Percentiles rank a stretch among this genome's conserved stretches.
Evolutionary conservation across 1,140 invertebrate species (phyloP).

Genomic region (Augochlora pura): DNA sequence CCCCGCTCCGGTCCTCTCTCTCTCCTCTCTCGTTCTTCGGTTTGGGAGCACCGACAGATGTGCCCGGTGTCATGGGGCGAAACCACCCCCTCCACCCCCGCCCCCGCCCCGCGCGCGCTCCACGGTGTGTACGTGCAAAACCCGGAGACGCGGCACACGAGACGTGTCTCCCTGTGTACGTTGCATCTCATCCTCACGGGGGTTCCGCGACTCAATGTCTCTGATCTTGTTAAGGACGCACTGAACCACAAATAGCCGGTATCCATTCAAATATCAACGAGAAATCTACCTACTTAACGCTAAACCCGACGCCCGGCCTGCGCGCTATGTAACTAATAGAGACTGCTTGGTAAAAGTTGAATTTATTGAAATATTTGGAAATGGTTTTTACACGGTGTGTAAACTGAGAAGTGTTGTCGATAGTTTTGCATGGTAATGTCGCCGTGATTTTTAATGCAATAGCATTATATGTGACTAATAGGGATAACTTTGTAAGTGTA

Average conservation of each 20-base stretch:
- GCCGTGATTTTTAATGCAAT: no score
- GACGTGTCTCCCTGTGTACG: not conserved
- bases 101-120: not conserved
- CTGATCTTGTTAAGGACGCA: slow-evolving; percentile 79
- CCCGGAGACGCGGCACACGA: slow-evolving; percentile 15
- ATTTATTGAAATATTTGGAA: no score
- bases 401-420: no score
- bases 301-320: no score
- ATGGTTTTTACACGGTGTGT: no score
- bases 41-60: slow-evolving; percentile 77
- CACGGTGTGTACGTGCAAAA: slow-evolving; percentile 15
- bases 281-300: slow-evolving; percentile 69
- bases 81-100: not conserved
- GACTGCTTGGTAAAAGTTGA: no score
- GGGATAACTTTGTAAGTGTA: no score
- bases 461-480: no score
- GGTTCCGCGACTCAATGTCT: slow-evolving; percentile 59
- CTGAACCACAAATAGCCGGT: slow-evolving; percentile 77
- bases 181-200: slow-evolving; percentile 57
- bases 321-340: no score
- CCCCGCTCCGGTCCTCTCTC: slow-evolving; percentile 21
- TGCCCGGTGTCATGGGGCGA: slow-evolving; percentile 59
- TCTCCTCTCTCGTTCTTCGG: slow-evolving; percentile 5
- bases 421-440: no score
- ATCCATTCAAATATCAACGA: slow-evolving; percentile 77